phyloP scores from a whole-genome alignment of 2,797 vertebrate genomes.

The Centropyge bicolor region DNA sequence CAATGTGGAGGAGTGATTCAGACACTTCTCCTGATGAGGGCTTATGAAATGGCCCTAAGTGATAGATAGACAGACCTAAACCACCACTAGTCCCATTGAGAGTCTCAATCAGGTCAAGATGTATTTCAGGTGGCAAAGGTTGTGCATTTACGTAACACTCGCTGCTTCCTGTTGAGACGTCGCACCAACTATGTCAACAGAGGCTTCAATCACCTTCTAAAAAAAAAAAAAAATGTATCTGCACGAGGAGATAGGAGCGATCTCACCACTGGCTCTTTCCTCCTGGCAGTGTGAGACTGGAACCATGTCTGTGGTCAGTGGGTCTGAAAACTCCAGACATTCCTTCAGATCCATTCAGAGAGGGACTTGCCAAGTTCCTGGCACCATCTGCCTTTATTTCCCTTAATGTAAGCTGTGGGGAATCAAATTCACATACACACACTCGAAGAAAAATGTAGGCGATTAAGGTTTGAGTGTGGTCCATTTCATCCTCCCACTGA shows the following conservation, averaged over 20 bases:
- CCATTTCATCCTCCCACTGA: conserved; percentile 18
- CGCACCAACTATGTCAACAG: conserved; percentile 5
- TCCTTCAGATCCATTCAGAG: conserved; percentile 58
- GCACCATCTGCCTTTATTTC: conserved; percentile 49
- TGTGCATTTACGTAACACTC: conserved; percentile 28
- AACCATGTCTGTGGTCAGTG: conserved; percentile 60
- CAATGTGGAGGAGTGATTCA: conserved; percentile 48
- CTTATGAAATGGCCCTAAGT: conserved; percentile 52
- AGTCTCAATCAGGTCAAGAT: conserved; percentile 50
- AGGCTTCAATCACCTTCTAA: conserved; percentile 20
- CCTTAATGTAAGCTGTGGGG: conserved; percentile 30
- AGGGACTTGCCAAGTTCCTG: conserved; percentile 53
- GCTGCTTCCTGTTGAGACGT: conserved; percentile 13
- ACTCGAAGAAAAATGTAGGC: conserved; percentile 15
- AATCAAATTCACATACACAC: conserved; percentile 29
- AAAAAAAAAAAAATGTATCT: conserved; percentile 11
- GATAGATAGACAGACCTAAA: conserved; percentile 31
- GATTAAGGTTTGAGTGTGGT: conserved; percentile 29
- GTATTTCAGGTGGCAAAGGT: conserved; percentile 18
- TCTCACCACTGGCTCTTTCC: conserved; percentile 15
- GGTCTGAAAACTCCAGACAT: conserved; percentile 65
- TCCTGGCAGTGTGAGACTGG: conserved; percentile 33
- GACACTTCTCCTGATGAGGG: conserved; percentile 60
- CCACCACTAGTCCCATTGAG: background rate
- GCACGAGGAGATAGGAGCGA: conserved; percentile 3